Evolutionary conservation across 2,888 invertebrate species (phyloP), one percentile per base, ranked within the genome.

Genomic region (Proisotoma minuta): DNA sequence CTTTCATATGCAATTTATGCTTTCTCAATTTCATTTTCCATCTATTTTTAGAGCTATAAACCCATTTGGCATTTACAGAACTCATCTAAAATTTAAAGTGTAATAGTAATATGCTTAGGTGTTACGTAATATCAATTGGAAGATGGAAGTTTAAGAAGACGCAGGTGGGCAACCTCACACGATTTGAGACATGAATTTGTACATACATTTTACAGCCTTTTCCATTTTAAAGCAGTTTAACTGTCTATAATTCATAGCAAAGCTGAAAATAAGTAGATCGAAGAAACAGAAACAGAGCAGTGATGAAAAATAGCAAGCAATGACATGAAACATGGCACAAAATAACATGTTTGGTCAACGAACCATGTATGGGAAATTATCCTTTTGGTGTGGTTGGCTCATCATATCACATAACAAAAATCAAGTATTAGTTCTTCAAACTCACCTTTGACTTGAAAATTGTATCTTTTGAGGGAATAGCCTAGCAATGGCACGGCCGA

Each of bases 331-430:
- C 43, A 43, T 18, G 20, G 18, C 18, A 20, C 5, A n/a, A n/a
- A n/a, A n/a, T n/a, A n/a, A 20, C 43, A 20, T 43, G 43, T 43
- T 43, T 43, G 43, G 43, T 43, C 43, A 43, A 43, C 43, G 43
- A 43, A 43, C 43, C 43, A 43, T 43, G 5, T 43, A n/a, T 43
- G 5, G 43, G 43, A 43, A 5, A 43, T n/a, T n/a, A 12, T 5
- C 18, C 15, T 5, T 12, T 20, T 18, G 18, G 18, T 12, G 5
- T 43, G 43, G 43, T 43, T 43, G 5, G 18, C 20, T 43, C 43
- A 43, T 43, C 18, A 15, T 20, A 43, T 43, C 15, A 43, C 5
- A n/a, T 43, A 43, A 43, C 43, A n/a, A 43, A 43, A 43, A 43
- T 43, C 43, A 43, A 43, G 43, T 43, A 43, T 43, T 20, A 5